A percentile compares a stretch with the other conserved stretches of the same genome.
Conservation (phyloP, 1,140 invertebrate genomes). For the Drosophila quadrilineata region DNA sequence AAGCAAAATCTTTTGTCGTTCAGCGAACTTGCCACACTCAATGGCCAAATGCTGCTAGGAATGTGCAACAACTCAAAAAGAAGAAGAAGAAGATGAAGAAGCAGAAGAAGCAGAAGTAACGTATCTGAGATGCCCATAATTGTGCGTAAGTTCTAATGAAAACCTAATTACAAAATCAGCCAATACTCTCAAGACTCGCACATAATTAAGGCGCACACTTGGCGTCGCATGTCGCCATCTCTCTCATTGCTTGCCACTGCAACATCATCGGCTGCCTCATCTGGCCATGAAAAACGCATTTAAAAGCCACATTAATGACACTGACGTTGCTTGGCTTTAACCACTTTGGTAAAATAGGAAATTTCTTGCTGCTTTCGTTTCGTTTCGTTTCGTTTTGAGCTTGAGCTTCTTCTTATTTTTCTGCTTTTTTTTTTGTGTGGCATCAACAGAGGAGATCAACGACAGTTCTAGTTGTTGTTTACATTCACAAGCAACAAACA, state of each 20-base stretch:
- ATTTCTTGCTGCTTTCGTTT: conserved; percentile 65
- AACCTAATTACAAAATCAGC: conserved; percentile 79
- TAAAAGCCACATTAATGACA: conserved; percentile 78
- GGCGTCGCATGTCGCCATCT: conserved; percentile 21
- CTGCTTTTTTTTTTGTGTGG: conserved; percentile 26
- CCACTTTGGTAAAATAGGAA: conserved; percentile 79
- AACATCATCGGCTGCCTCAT: conserved; percentile 19
- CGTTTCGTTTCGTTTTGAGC: too few relatives aligned
- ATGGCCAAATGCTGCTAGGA: conserved; percentile 29
- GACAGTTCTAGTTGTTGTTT: conserved; percentile 18
- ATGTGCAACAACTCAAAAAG: conserved; percentile 9
- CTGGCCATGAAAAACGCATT: conserved; percentile 71
- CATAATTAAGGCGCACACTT: conserved; percentile 76
- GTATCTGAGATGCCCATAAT: conserved; percentile 59
- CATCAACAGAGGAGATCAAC: conserved; percentile 56
- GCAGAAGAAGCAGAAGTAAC: conserved; percentile 3
- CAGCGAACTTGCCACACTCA: conserved; percentile 25
- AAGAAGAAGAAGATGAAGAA: neutral
- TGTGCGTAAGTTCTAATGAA: conserved; percentile 73
- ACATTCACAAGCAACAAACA: conserved; percentile 36
- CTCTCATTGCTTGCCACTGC: neutral
- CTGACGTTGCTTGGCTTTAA: conserved; percentile 44
- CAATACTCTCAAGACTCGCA: conserved; percentile 76
- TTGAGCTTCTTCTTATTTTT: conserved; percentile 9
- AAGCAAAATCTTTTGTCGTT: conserved; percentile 40